Conservation (phyloP, 2,797 vertebrate genomes). For the Acropternis orthonyx region DNA sequence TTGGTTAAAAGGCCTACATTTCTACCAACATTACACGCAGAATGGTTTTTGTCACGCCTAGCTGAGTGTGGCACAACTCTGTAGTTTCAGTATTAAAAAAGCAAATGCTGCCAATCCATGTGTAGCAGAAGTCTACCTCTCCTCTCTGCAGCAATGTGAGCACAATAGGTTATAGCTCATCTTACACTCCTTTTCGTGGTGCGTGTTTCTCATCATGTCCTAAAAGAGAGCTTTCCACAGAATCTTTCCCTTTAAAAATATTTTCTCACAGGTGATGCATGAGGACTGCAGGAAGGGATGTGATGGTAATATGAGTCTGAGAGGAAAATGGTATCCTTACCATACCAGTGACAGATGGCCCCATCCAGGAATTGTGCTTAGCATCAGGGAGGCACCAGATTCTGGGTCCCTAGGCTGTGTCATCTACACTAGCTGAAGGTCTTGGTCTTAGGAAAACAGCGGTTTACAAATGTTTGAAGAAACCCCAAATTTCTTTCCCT, state of each 20-base stretch:
- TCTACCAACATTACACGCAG: neutral
- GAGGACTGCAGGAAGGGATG: neutral
- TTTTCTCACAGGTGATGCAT: neutral
- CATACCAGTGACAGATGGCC: neutral
- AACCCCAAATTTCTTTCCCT: neutral
- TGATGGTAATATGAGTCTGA: neutral
- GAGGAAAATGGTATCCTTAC: neutral
- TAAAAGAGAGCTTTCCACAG: neutral
- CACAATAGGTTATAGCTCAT: neutral
- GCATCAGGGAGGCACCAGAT: neutral
- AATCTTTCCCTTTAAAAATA: neutral
- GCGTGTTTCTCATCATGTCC: neutral
- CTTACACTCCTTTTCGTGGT: neutral
- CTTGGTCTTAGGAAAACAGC: neutral
- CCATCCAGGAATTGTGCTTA: neutral
- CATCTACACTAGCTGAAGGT: neutral
- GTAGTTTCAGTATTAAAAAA: neutral
- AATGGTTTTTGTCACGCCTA: neutral
- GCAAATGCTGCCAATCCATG: rapidly evolving
- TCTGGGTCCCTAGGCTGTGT: neutral
- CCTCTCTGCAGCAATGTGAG: neutral
- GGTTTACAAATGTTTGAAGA: neutral
- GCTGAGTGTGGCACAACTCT: neutral
- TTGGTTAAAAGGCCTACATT: neutral
- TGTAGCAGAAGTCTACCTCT: neutral